These are phyloP conservation scores for Masnerella sp. DNA, from an alignment of 2,888 invertebrate genomes.

Conservation along the genomic window DNA sequence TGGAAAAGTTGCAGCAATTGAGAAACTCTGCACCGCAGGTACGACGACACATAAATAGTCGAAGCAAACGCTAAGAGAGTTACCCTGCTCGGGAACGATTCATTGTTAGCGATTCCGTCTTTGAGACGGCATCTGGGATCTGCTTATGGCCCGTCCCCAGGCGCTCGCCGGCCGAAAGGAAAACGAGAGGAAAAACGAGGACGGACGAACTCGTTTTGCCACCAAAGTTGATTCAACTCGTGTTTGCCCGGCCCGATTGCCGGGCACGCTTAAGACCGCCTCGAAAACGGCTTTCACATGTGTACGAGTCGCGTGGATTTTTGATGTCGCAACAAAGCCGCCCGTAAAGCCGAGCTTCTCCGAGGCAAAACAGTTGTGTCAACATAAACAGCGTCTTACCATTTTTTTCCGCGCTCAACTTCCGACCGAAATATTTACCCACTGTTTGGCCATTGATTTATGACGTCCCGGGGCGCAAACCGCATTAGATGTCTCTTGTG, in stretches of 20 bases:
- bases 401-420: constrained; percentile 34
- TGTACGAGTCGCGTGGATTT: constrained; percentile 49
- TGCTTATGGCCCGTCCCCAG: constrained; percentile 54
- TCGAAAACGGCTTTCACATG: constrained; percentile 45
- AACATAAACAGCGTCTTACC: constrained; percentile 52
- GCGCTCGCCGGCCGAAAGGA: constrained; percentile 20
- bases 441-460: constrained; percentile 47
- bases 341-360: constrained; percentile 44
- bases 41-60: constrained; percentile 36
- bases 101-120: constrained; percentile 74
- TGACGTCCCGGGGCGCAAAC: constrained; percentile 14
- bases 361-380: constrained; percentile 54
- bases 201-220: constrained; percentile 52
- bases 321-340: constrained; percentile 48
- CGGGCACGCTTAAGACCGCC: constrained; percentile 24
- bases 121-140: constrained; percentile 65
- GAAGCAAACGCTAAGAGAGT: constrained; percentile 44
- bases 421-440: constrained; percentile 49
- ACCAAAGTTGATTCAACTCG: constrained; percentile 59
- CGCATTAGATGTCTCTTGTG: constrained; percentile 36
- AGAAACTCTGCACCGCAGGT: constrained; percentile 49
- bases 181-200: constrained; percentile 26
- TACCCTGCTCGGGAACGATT: constrained; percentile 62
- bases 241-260: constrained; percentile 42
- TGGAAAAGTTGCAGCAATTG: constrained; percentile 52